Conservation (phyloP, 2,888 invertebrate genomes). For the Smittia aterrima region DNA sequence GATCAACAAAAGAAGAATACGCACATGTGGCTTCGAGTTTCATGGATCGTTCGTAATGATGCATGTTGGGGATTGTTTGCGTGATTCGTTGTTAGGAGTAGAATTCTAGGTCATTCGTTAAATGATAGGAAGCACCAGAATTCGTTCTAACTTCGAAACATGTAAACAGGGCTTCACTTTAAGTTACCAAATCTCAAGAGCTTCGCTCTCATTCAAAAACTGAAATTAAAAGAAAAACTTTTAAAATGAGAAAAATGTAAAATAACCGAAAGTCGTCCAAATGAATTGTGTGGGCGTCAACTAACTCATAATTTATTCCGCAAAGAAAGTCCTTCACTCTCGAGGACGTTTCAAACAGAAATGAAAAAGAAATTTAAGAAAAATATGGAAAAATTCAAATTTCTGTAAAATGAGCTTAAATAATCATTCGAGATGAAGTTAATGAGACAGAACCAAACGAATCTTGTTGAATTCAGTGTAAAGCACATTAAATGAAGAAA, state of each 20-base stretch:
- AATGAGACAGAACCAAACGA: background rate
- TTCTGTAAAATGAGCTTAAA: constrained; percentile 33
- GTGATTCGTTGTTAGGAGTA: background rate
- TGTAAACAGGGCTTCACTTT: too few species aligned
- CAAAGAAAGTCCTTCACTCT: background rate
- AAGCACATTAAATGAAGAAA: background rate
- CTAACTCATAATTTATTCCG: constrained; percentile 1
- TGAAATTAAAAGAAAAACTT: background rate
- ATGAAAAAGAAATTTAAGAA: background rate
- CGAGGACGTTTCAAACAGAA: background rate
- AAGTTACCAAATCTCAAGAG: too few species aligned
- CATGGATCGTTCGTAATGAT: constrained; percentile 33
- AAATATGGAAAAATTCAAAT: background rate
- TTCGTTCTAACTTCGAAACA: too few species aligned
- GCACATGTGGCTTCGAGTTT: constrained; percentile 40
- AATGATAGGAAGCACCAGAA: too few species aligned
- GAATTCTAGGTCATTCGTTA: background rate
- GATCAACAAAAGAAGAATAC: background rate
- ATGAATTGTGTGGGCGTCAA: background rate
- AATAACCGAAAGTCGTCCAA: background rate
- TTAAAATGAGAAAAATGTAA: background rate
- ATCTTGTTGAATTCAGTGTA: background rate
- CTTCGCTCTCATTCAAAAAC: background rate
- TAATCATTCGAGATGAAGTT: background rate
- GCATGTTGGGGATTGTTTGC: background rate